Base-by-base conservation (phyloP, 2,888 invertebrate species). In the Aspidiotus rigidus region DNA sequence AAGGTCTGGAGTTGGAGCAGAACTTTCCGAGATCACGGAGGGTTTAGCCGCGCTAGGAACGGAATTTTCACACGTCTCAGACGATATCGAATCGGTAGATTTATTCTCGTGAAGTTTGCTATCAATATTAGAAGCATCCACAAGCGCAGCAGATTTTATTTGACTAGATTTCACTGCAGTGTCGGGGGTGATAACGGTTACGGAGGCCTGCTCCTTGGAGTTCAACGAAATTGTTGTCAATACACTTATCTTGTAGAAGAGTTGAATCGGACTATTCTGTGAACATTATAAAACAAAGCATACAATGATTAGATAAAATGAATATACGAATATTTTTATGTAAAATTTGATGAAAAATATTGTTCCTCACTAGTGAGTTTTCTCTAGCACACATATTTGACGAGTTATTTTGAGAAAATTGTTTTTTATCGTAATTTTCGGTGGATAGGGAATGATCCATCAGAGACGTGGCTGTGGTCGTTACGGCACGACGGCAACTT, bases 161-260 rank as follows among this genome's bases (percentile, higher is more conserved):
- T 67, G 67, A 67, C 67, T 67, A 67, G 67, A 67, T 59, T 67
- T 39, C n/a, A 41, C 56, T 40, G 41, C 64, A 40, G 17, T 13
- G 5, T 28, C 5, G 28, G 28, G 1, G n/a, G 54, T 2, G 40
- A 39, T 28, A 13, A 7, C 40, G 2, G 15, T 15, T 10, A 67
- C 41, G n/a, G 44, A 15, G 49, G 44, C 39, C 10, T 39, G 39
- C 5, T 28, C 28, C 28, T 28, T 28, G 28, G 28, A 28, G 5
- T 28, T 28, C 28, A 28, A 28, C 28, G 49, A n/a, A 28, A 49
- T 60, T 5, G 44, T 59, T 9, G 59, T 59, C 7, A 44, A n/a
- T n/a, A 67, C 17, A 28, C 40, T 60, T 44, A 67, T 67, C 28
- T 28, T 41, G 53, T 60, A 67, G 15, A 49, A 60, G 28, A 67